phyloP scores from a whole-genome alignment of 1,140 invertebrate species.

The Rhopalosiphum maidis region DNA sequence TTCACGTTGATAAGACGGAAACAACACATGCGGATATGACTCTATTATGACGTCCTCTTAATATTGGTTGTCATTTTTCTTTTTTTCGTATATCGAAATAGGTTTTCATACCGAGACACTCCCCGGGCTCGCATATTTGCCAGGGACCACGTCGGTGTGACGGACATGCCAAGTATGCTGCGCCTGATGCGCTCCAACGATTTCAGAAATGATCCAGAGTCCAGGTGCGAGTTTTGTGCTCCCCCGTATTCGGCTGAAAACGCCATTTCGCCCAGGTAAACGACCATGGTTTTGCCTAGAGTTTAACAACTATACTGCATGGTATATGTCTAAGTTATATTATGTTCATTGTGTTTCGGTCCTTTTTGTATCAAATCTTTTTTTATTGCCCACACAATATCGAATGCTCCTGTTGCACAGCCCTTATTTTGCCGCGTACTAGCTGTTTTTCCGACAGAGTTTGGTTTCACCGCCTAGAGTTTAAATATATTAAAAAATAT shows the following conservation, averaged over 20 bases:
- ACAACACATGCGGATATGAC: too few relatives aligned
- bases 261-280: slow-evolving; percentile 42
- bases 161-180: slow-evolving; percentile 65
- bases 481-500: too few relatives aligned
- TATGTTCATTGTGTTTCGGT: not conserved
- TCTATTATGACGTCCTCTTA: too few relatives aligned
- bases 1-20: too few relatives aligned
- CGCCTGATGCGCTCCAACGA: slow-evolving; percentile 78
- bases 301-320: not conserved
- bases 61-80: not conserved
- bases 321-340: not conserved
- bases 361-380: too few relatives aligned
- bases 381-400: too few relatives aligned
- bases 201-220: slow-evolving; percentile 73
- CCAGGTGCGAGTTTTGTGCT: slow-evolving; percentile 69
- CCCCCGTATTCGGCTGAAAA: slow-evolving; percentile 68
- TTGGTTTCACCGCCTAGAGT: too few relatives aligned
- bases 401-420: too few relatives aligned
- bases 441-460: too few relatives aligned
- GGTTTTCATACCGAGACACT: slow-evolving; percentile 37
- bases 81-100: not conserved
- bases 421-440: too few relatives aligned
- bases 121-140: slow-evolving; percentile 35
- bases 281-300: not conserved
- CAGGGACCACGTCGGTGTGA: not conserved